phyloP scores from a whole-genome alignment of 2,113 vertebrate species.

The Aptenodytes patagonicus region DNA sequence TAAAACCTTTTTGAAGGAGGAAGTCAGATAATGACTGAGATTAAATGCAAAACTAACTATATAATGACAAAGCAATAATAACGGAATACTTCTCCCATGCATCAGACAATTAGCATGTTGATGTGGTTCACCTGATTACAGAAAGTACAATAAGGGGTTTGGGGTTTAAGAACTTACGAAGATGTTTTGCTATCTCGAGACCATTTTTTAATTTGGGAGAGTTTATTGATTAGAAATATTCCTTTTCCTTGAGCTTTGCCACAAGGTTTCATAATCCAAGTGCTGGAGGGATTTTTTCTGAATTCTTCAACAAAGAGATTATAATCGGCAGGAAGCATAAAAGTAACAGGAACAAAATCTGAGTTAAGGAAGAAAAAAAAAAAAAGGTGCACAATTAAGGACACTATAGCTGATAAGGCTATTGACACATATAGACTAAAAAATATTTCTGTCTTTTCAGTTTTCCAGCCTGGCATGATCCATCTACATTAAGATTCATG shows the following conservation, averaged over 20 bases:
- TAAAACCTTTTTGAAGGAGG: background rate
- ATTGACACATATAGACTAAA: background rate
- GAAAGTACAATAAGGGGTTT: background rate
- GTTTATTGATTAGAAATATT: constrained; percentile 98
- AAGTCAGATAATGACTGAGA: constrained; percentile 10
- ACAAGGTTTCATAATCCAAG: constrained; percentile 99
- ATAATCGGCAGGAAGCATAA: constrained; percentile 96
- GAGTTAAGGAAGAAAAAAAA: background rate
- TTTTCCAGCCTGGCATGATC: background rate
- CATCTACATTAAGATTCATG: background rate
- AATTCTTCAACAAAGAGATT: constrained; percentile 98
- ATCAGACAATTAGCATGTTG: background rate
- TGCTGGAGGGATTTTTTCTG: constrained; percentile 94
- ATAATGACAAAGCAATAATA: background rate
- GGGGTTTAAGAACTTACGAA: constrained; percentile 78
- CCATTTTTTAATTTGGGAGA: constrained; percentile 99
- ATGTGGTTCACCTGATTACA: background rate
- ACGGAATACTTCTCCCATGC: background rate
- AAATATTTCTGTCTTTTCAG: background rate
- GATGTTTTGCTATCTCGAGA: constrained; percentile 95
- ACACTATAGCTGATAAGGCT: background rate
- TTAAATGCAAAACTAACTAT: background rate
- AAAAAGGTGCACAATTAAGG: background rate
- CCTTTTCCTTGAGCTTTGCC: constrained; percentile 98
- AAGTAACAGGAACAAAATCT: constrained; percentile 98